phyloP scores from a whole-genome alignment of 2,888 invertebrate species.

The Pterostichus madidus region DNA sequence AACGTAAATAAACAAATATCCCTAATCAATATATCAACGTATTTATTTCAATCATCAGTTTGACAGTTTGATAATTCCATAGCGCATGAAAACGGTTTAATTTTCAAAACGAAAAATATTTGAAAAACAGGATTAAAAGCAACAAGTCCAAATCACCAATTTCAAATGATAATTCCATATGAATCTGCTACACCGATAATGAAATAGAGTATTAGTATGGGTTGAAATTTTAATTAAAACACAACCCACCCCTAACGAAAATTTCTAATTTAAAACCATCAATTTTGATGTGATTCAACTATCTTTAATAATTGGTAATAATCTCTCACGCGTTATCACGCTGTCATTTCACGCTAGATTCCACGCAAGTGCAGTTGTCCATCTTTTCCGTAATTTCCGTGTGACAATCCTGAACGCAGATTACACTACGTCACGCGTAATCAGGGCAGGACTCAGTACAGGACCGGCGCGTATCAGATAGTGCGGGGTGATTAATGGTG shows the following conservation, averaged over 20 bases:
- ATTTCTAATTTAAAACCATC: constrained; percentile 34
- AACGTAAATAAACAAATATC: too few relatives aligned
- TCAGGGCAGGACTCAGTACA: constrained; percentile 47
- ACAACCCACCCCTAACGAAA: background rate
- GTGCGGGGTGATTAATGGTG: constrained; percentile 60
- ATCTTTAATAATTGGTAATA: constrained; percentile 33
- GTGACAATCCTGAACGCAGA: constrained; percentile 9
- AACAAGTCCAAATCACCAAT: constrained; percentile 14
- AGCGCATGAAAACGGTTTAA: background rate
- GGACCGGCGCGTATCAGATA: constrained; percentile 52
- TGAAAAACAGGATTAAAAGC: background rate
- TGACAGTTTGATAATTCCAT: too few relatives aligned
- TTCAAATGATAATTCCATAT: constrained; percentile 7
- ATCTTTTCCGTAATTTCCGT: constrained; percentile 59
- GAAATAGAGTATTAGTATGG: background rate
- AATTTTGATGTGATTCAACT: constrained; percentile 10
- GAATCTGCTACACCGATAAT: constrained; percentile 33
- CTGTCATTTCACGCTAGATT: too few relatives aligned
- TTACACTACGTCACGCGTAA: constrained; percentile 52
- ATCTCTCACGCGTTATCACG: background rate
- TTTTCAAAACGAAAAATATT: background rate
- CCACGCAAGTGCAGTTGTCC: constrained; percentile 39
- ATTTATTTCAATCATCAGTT: too few relatives aligned
- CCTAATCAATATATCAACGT: too few relatives aligned
- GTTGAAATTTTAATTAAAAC: constrained; percentile 41